Base-by-base conservation (phyloP, 37 sponge, comb jelly and placozoan genomes). In the Ianthella basta region DNA sequence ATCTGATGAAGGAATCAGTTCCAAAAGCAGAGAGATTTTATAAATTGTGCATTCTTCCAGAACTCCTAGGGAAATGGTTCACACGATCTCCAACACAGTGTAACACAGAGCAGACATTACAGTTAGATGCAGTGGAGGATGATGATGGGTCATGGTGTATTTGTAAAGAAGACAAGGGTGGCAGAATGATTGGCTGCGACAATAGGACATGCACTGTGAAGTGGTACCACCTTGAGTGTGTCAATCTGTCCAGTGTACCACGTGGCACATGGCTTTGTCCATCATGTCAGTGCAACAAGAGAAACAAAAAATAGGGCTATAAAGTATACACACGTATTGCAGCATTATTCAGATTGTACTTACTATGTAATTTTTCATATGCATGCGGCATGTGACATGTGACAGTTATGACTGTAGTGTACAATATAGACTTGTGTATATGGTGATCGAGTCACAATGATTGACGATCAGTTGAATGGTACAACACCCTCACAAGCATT, bases 151-250 rank as follows among this genome's bases (percentile, higher is more conserved):
- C 20, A 2, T 89, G 85, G 82, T 89, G 89, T 60, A 55, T 54
- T 50, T 88, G 88, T 55, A 29, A 78, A 74, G 80, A 74, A 38
- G 18, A 8, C 34, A 84, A 84, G 55, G 82, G 85, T 70, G 89
- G 85, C 25, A 81, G 79, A 23, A 80, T 89, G 85, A 56, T 80
- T 80, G 85, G 65, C 0, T 89, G 89, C 67, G 89, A 89, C 61
- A 79, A 80, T 60, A 55, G 44, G 34, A 12, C 85, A 50, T 89
- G 89, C 35, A 15, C 15, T 0, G 80, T 65, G 15, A 80, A 66
- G 41, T 89, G 89, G 89, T 89, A 69, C 33, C 85, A 84, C 81
- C 38, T 84, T 6, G 29, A 14, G 6, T 87, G 83, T 57, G 65
- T 70, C 0, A 35, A 65, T 14, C 24, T 89, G 80, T 13, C 50